Conservation (phyloP, 2,888 invertebrate genomes). For the Pardosa pseudoannulata region DNA sequence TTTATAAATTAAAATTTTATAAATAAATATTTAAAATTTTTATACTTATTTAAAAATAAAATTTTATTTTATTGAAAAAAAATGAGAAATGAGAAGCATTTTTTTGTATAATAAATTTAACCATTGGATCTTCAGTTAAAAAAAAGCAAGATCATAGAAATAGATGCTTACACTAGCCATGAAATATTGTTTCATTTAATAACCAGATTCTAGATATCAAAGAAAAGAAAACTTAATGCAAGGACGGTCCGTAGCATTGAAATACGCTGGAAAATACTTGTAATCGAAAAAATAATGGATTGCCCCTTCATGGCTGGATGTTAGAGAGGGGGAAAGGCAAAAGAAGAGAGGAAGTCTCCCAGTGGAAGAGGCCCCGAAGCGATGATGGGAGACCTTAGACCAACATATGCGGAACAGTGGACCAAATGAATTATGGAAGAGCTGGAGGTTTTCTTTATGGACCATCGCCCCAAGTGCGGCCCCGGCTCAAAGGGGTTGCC, state of each 20-base stretch:
- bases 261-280: neutral
- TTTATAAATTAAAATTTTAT: too few species aligned
- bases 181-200: neutral
- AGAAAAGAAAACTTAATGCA: neutral
- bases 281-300: slow-evolving; percentile 38
- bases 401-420: slow-evolving; percentile 66
- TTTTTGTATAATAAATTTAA: too few species aligned
- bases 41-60: too few species aligned
- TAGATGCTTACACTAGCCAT: too few species aligned
- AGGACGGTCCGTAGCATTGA: neutral
- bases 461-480: slow-evolving; percentile 50
- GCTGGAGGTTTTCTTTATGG: slow-evolving; percentile 38
- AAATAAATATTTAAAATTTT: too few species aligned
- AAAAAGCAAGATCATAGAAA: too few species aligned
- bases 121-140: too few species aligned
- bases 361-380: slow-evolving; percentile 26
- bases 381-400: slow-evolving; percentile 53
- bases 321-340: neutral
- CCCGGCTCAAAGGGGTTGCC: slow-evolving; percentile 13
- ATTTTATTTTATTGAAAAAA: too few species aligned
- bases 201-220: neutral
- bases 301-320: slow-evolving; percentile 25
- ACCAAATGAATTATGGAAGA: slow-evolving; percentile 70
- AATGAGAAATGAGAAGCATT: too few species aligned
- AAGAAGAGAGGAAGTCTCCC: neutral